Base-by-base conservation (phyloP, 2,113 vertebrate genomes). In the Tiliqua scincoides region DNA sequence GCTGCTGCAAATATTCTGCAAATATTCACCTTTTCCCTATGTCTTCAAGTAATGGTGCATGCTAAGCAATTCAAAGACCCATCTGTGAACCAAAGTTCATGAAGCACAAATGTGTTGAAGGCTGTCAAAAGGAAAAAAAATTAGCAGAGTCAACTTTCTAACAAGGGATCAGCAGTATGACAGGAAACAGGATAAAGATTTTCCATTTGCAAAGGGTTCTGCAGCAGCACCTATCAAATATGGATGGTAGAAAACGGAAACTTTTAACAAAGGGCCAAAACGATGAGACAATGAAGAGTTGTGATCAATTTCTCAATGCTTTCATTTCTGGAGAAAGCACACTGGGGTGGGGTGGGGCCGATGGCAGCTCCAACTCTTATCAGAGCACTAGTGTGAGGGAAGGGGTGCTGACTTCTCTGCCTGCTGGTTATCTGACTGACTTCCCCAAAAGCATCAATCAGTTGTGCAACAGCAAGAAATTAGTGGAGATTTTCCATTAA, bases 151-250 rank as follows among this genome's bases (percentile, higher is more conserved):
- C 63, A 35, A 68, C 91, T 89, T 90, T 65, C 67, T 0, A 3
- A 86, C 59, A 11, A 89, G 37, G 62, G 79, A 67, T 87, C 75
- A 86, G 43, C 0, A 0, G 52, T 0, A 1, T 20, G 25, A 37
- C 61, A 48, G 61, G 72, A 68, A 85, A n/a, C n/a, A n/a, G n/a
- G 89, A 94, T 90, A 79, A 85, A 81, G 83, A 91, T 30, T 81
- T 61, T 78, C 81, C 67, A 37, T 93, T 75, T 88, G 79, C 85
- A 91, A 74, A 6, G 73, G 92, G 86, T 92, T 93, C 91, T 92
- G 92, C 92, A 92, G 91, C 90, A 70, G 80, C 12, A 85, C 78
- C 67, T 89, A 96, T 95, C 83, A 96, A 95, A 96, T 93, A 96
- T 90, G 92, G 48, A 96, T 96, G 94, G 94, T 0, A 87, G 94